Evolutionary conservation across 37 sponge, comb jelly and placozoan genomes (phyloP), one percentile per base, ranked within the genome.

Genomic region (Oscarella lobularis): DNA sequence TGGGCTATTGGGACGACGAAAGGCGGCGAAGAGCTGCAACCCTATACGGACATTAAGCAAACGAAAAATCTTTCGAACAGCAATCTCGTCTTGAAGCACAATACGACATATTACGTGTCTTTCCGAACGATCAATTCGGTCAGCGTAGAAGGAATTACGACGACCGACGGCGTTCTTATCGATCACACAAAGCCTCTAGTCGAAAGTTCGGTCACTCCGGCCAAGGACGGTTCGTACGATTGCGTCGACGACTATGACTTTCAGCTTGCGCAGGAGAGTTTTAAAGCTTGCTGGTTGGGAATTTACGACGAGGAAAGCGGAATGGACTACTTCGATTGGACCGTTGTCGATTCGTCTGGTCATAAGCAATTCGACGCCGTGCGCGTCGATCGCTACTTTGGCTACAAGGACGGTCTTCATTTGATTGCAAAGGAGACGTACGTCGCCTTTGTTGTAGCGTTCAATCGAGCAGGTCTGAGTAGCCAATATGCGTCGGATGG

Each of bases 151-250:
- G 6, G 35, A 35, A 68, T 14, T 35, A 68, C 6, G 33, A 30
- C 71, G 29, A 29, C 71, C 6, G 31, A 68, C 31, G 71, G 71
- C 29, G 31, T 68, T 4, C 31, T 68, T 4, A 20, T 68, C 6
- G 71, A 68, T 35, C 6, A 4, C 6, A 68, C 71, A 30, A 68
- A 68, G 6, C 71, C 71, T 68, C n/a, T n/a, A n/a, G 71, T 14
- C 33, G 71, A 5, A 34, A 35, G 71, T 35, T 29, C 6, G 5
- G 71, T 68, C 31, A n/a, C n/a, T n/a, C n/a, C n/a, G n/a, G n/a
- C n/a, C n/a, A 4, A 4, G 4, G 71, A 68, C 31, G 71, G 31
- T 5, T 30, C 31, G 5, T 29, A 34, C 31, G 31, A 4, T 20
- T 4, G 6, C 4, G 6, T 4, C 5, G 4, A 14, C 5, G 71